Conservation (phyloP, 2,888 invertebrate genomes). For the Sphaerophoria rueppellii region DNA sequence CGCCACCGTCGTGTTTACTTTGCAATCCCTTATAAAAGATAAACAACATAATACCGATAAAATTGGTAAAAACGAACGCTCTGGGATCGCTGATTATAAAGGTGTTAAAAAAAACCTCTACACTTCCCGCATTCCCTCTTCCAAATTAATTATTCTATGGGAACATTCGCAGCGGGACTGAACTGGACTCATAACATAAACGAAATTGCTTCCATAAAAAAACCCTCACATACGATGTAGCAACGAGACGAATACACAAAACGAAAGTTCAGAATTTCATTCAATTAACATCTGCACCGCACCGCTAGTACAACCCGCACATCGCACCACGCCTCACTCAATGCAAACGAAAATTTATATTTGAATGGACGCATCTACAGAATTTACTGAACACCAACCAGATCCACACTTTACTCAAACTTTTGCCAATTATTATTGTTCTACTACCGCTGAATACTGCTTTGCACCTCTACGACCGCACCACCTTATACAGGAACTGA, state of each 20-base stretch:
- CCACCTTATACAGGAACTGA: background rate
- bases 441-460: background rate
- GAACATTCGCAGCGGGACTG: background rate
- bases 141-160: background rate
- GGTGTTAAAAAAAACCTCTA: background rate
- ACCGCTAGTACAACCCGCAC: background rate
- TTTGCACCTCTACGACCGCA: background rate
- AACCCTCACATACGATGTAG: background rate
- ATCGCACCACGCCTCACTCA: background rate
- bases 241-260: background rate
- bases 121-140: background rate
- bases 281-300: slow-evolving; percentile 13
- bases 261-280: slow-evolving; percentile 36
- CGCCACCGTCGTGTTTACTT: too few relatives aligned
- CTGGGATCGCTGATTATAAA: slow-evolving; percentile 9
- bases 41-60: too few relatives aligned
- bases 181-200: background rate
- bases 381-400: slow-evolving; percentile 3
- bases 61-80: background rate
- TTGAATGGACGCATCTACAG: slow-evolving; percentile 18
- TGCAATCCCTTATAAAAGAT: too few relatives aligned
- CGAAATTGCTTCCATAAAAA: slow-evolving; percentile 9
- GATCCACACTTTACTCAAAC: slow-evolving; percentile 14
- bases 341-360: slow-evolving; percentile 30
- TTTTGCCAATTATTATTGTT: slow-evolving; percentile 36